These are phyloP conservation scores for Lophius piscatorius DNA, from an alignment of 2,113 vertebrate species.

Conservation along the genomic window DNA sequence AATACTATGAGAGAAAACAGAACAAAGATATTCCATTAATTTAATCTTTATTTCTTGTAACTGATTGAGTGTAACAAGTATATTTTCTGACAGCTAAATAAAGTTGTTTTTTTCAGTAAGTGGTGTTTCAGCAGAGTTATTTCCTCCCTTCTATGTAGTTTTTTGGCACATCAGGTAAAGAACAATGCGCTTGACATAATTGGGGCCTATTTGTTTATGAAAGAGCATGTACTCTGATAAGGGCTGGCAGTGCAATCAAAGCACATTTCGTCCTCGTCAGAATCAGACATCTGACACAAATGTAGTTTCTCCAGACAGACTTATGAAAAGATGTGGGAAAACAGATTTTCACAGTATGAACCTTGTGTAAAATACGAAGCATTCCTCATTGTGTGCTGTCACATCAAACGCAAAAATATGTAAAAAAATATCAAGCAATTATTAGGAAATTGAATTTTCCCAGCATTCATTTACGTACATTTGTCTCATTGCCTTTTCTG, in stretches of 20 bases:
- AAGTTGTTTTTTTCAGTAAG: conserved; percentile 42
- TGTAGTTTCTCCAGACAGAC: conserved; percentile 55
- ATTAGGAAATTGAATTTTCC: conserved; percentile 12
- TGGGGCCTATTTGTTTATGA: conserved; percentile 71
- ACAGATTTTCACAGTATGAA: conserved; percentile 37
- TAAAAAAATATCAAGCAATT: conserved; percentile 32
- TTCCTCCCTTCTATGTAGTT: conserved; percentile 47
- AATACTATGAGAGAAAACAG: background rate
- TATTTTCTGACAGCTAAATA: conserved; percentile 65
- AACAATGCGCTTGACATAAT: conserved; percentile 72
- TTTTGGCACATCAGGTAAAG: conserved; percentile 46
- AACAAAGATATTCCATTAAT: background rate
- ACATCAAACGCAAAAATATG: conserved; percentile 28
- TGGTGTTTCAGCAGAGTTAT: conserved; percentile 60
- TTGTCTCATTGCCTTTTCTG: conserved; percentile 9
- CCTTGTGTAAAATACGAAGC: conserved; percentile 23
- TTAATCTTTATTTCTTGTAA: conserved; percentile 39
- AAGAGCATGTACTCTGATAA: conserved; percentile 65
- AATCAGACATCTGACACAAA: conserved; percentile 57
- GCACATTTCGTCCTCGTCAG: conserved; percentile 52
- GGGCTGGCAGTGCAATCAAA: conserved; percentile 71
- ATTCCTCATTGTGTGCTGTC: background rate
- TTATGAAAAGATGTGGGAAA: conserved; percentile 38
- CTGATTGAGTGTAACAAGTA: conserved; percentile 51
- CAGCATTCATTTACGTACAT: too few relatives aligned